These are phyloP conservation scores for Chlorops oryzae DNA, from an alignment of 1,140 invertebrate genomes.

Conservation along the genomic window DNA sequence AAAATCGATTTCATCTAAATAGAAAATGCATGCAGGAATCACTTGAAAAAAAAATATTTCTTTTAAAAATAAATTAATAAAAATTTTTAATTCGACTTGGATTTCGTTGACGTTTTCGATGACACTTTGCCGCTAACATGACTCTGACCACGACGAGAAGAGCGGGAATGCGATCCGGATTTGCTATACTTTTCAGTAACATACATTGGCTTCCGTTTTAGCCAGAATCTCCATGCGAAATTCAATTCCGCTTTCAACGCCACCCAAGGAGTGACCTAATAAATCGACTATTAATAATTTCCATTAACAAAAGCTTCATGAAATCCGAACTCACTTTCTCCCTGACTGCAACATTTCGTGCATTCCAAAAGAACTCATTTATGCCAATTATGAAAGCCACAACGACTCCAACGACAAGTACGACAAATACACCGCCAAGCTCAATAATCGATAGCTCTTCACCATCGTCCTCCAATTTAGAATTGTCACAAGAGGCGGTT, in stretches of 20 bases:
- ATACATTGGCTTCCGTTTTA: constrained; percentile 62
- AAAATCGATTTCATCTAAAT: too few species aligned
- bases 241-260: constrained; percentile 58
- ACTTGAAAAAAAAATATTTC: too few species aligned
- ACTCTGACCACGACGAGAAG: too few species aligned
- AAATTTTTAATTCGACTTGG: too few species aligned
- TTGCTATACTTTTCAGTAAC: too few species aligned
- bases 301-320: not conserved
- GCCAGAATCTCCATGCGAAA: constrained; percentile 61
- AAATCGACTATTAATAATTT: too few species aligned
- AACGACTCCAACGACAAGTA: constrained; percentile 58
- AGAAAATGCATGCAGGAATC: too few species aligned
- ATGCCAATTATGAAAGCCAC: constrained; percentile 62
- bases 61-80: not conserved
- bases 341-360: constrained; percentile 67
- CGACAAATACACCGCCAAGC: constrained; percentile 67
- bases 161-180: too few species aligned
- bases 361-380: constrained; percentile 80
- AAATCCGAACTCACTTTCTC: constrained; percentile 52
- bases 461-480: constrained; percentile 33
- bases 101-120: too few species aligned
- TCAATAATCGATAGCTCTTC: constrained; percentile 56
- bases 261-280: constrained; percentile 56
- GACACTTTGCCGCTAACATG: too few species aligned
- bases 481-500: constrained; percentile 25